Evolutionary conservation across 2,797 vertebrate species (phyloP), one percentile per base, ranked within the genome.

Genomic region (Alectoris magna): DNA sequence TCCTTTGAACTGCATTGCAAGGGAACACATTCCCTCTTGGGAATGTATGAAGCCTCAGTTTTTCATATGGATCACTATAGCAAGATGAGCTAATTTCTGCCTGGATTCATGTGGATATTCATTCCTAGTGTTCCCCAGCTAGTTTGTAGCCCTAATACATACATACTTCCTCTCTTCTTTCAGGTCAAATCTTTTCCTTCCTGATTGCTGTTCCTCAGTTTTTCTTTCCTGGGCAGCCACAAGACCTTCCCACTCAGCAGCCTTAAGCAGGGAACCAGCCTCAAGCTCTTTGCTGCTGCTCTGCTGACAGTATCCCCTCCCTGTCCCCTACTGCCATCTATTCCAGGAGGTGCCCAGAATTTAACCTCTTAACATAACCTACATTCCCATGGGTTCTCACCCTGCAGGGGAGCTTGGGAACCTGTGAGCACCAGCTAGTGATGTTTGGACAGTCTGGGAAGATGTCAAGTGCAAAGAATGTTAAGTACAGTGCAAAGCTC

Each of bases 401-500:
- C 36, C 86, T 69, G 12, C 34, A 59, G 90, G 66, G 43, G 41
- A 87, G 43, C 39, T 23, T 63, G 79, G 66, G 73, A 90, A 56
- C 27, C 79, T 74, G 48, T 29, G 17, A 83, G 36, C 75, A 77
- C 29, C 69, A 90, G 51, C 31, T 34, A 53, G 48, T 48, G 70
- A 3, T 76, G 81, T 51, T 79, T 74, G 80, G 70, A 51, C 46
- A 62, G 44, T n/a, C 62, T 81, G 56, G 68, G n/a, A 91, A 87
- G 67, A 91, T 60, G 62, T 87, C 4, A 9, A 84, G 83, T 74
- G 90, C 2, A 14, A 92, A 85, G 90, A 94, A 95, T 92, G 75
- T 93, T 87, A 93, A 95, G 89, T 67, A 71, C n/a, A 44, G 64
- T 7, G 2, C 53, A 91, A 84, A 68, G 60, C 18, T 46, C 43